Percentiles rank a stretch among this genome's conserved stretches.
Evolutionary conservation across 2,113 vertebrate genomes (phyloP).

Genomic region (Cervus canadensis): DNA sequence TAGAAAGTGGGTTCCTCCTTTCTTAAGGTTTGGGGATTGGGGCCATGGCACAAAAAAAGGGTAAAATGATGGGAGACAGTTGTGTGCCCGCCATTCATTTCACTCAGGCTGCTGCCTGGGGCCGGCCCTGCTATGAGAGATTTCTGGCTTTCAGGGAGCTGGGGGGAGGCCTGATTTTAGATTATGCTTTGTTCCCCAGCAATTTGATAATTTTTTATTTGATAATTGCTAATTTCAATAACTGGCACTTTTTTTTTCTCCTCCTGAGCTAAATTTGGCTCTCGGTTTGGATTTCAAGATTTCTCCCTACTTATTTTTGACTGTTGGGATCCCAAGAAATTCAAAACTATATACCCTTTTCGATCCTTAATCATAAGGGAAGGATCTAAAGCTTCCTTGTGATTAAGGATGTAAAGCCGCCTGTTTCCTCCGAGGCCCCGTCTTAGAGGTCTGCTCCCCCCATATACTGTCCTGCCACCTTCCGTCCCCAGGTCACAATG

Average conservation of each 20-base stretch:
- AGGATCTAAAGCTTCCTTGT: background rate
- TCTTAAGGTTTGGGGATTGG: background rate
- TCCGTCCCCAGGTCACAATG: background rate
- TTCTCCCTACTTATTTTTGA: background rate
- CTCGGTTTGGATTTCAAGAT: background rate
- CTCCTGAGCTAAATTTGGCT: constrained; percentile 30
- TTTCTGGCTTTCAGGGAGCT: background rate
- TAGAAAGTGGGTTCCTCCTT: background rate
- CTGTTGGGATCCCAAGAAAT: background rate
- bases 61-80: background rate
- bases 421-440: background rate
- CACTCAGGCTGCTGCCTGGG: background rate
- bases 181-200: background rate
- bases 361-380: no score
- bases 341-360: background rate
- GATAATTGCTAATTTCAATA: constrained; percentile 25
- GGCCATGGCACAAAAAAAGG: background rate
- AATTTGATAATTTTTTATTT: constrained; percentile 28
- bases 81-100: background rate
- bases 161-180: background rate
- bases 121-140: background rate
- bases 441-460: background rate
- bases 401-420: background rate
- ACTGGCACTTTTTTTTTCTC: background rate
- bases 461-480: background rate